Evolutionary conservation across 2,888 invertebrate species (phyloP), one percentile per base, ranked within the genome.

Genomic region (Rhamnusium bicolor): DNA sequence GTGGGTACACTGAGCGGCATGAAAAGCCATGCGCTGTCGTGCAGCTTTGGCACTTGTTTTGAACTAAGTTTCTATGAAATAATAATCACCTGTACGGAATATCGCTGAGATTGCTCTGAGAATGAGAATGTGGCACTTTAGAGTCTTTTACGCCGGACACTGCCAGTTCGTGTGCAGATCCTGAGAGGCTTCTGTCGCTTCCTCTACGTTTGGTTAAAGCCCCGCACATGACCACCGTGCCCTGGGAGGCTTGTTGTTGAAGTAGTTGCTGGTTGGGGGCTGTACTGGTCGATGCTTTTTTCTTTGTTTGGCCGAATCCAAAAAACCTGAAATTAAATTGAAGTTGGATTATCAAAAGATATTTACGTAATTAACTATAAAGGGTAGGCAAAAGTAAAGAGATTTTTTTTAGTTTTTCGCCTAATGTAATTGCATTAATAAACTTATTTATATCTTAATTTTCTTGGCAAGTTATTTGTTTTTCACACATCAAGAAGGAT

Each of bases 81-180:
- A 29, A 54, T 27, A 32, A 56, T 83, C 89, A 95, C 95, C 96
- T 94, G 90, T 94, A 94, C 16, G 95, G 94, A 82, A 95, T 93
- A 84, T 96, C 95, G 85, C 94, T 93, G 78, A 97, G 92, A 89
- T 97, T 97, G 84, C 96, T 96, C 88, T 97, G 97, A 84, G 95
- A 95, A 88, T 96, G 96, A 19, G 96, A 95, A 87, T 96, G 96
- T 66, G 94, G 94, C 67, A 95, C 94, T 82, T 91, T 92, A 80
- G 88, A 90, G 69, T 90, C 88, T 78, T 92, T 90, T 61, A 93
- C 92, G 61, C 94, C 93, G 83, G 93, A 93, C 46, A 94, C 90
- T 56, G 94, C 94, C 80, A 95, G 90, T 87, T 95, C 95, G 88
- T 95, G 95, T 32, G 94, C 95, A 7, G 95, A 95, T 74, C 95